Conservation (phyloP, 2,888 invertebrate species). For the Pachydiplax longipennis region DNA sequence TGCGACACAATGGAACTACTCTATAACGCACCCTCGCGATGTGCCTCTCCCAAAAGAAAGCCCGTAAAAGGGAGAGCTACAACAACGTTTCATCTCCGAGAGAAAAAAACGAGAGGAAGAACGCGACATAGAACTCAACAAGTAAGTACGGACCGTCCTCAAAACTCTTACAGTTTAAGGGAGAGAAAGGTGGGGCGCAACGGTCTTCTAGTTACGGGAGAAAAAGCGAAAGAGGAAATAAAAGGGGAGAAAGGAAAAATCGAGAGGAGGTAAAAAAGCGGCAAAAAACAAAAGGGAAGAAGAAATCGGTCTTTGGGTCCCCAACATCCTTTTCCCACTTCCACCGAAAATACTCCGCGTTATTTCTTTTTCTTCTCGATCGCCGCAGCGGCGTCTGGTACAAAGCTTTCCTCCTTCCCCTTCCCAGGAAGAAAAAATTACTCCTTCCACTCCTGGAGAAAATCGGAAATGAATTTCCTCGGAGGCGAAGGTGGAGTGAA, state of each 20-base stretch:
- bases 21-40: neutral
- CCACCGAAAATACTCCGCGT: constrained; percentile 10
- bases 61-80: neutral
- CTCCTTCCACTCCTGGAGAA: neutral
- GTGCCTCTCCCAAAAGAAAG: neutral
- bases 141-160: constrained; percentile 41
- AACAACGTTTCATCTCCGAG: neutral
- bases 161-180: constrained; percentile 7
- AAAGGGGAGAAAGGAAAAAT: neutral
- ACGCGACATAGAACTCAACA: constrained; percentile 9
- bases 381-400: constrained; percentile 26
- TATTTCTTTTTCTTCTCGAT: constrained; percentile 24
- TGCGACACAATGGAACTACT: neutral
- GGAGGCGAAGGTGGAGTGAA: neutral
- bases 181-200: neutral
- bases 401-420: neutral
- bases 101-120: neutral
- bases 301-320: neutral
- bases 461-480: constrained; percentile 42
- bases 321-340: constrained; percentile 12
- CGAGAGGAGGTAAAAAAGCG: neutral
- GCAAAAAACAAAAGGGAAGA: constrained; percentile 9
- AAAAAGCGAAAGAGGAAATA: neutral
- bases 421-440: neutral
- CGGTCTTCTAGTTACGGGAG: neutral